These are phyloP conservation scores for Ambastaia sidthimunki DNA, from an alignment of 2,797 vertebrate genomes.

Conservation along the genomic window DNA sequence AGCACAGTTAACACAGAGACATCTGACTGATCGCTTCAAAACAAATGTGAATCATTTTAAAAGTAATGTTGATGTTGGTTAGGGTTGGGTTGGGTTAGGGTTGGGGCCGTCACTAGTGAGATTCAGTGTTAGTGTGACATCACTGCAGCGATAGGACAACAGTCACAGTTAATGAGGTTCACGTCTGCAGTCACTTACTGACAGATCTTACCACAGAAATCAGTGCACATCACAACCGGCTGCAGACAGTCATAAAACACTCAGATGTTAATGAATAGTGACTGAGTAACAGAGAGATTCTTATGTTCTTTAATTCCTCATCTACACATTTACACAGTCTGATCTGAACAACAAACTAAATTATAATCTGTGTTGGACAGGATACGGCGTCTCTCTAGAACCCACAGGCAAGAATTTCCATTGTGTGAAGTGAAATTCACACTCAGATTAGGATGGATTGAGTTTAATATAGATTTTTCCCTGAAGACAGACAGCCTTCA, in stretches of 20 bases:
- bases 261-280: background rate
- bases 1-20: background rate
- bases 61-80: slow-evolving; percentile 41
- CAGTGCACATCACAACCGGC: background rate
- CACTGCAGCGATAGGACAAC: slow-evolving; percentile 33
- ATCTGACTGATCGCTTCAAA: background rate
- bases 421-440: slow-evolving; percentile 25
- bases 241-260: background rate
- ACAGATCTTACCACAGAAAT: too few relatives aligned
- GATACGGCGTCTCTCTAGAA: slow-evolving; percentile 22
- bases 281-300: background rate
- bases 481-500: slow-evolving; percentile 12
- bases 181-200: slow-evolving; percentile 4
- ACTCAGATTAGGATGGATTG: slow-evolving; percentile 41
- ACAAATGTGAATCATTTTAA: slow-evolving; percentile 22
- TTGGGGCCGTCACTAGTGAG: slow-evolving; percentile 46
- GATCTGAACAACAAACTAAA: slow-evolving; percentile 34
- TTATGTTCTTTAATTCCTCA: background rate
- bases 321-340: slow-evolving; percentile 14
- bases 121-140: slow-evolving; percentile 39
- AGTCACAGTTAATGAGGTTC: slow-evolving; percentile 34
- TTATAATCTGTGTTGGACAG: slow-evolving; percentile 45
- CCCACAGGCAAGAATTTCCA: slow-evolving; percentile 36
- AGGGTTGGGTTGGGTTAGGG: too few relatives aligned
- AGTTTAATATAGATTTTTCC: slow-evolving; percentile 40